Conservation (phyloP, 92 coral and sea anemone species). For the Epizoanthus illoricatus region DNA sequence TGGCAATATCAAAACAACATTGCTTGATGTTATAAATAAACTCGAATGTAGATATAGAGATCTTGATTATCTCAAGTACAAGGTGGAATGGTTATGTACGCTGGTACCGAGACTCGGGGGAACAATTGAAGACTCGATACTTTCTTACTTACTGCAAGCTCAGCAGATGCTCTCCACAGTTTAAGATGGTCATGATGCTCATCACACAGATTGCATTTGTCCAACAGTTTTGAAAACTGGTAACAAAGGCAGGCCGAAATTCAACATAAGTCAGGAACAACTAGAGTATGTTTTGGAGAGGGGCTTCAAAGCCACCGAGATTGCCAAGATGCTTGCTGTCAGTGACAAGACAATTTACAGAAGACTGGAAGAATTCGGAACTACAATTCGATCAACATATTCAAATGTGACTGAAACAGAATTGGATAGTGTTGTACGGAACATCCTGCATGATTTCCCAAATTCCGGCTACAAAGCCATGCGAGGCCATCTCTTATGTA, state of each 20-base stretch:
- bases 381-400: conserved; percentile 57
- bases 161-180: conserved; percentile 41
- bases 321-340: conserved; percentile 49
- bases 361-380: conserved; percentile 58
- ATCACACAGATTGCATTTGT: background rate
- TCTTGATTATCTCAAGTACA: conserved; percentile 53
- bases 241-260: conserved; percentile 40
- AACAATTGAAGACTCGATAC: conserved; percentile 46
- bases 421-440: conserved; percentile 48
- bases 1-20: conserved; percentile 30
- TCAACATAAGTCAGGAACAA: conserved; percentile 30
- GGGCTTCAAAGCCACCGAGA: conserved; percentile 56
- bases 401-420: conserved; percentile 53
- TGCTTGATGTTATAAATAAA: conserved; percentile 51
- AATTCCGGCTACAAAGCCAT: conserved; percentile 68
- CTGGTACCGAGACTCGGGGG: conserved; percentile 59
- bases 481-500: conserved; percentile 63
- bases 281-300: conserved; percentile 28
- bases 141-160: conserved; percentile 45
- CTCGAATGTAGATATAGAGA: conserved; percentile 34
- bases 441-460: conserved; percentile 59
- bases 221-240: background rate
- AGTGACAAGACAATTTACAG: conserved; percentile 59
- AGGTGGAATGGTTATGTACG: conserved; percentile 65
- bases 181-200: conserved; percentile 17